phyloP scores from a whole-genome alignment of 2,797 vertebrate genomes.

The Delichon dasypus region DNA sequence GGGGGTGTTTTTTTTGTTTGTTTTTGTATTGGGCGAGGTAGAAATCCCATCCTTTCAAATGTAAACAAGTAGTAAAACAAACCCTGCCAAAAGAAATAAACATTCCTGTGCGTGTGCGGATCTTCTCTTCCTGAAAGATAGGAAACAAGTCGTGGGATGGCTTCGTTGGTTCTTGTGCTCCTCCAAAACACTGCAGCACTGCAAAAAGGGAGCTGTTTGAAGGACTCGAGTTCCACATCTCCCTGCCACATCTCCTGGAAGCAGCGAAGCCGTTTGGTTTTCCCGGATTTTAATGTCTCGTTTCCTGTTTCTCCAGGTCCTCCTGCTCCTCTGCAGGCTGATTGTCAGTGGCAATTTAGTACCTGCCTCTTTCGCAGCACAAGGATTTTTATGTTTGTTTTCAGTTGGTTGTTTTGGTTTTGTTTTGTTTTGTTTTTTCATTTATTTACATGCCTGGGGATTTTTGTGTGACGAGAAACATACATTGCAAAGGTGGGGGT shows the following conservation, averaged over 20 bases:
- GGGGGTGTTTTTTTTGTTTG: neutral
- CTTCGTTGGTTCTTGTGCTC: neutral
- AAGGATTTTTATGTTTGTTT: neutral
- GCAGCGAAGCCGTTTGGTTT: neutral
- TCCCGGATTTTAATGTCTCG: neutral
- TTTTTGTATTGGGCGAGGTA: neutral
- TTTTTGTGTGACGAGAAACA: neutral
- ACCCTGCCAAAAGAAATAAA: neutral
- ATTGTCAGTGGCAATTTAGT: neutral
- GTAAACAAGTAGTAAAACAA: neutral
- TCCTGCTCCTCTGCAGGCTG: neutral
- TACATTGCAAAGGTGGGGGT: neutral
- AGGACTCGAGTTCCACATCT: neutral
- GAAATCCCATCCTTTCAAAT: neutral
- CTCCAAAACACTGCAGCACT: rapidly evolving
- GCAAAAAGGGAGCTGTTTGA: neutral
- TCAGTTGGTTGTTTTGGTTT: neutral
- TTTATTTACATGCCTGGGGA: neutral
- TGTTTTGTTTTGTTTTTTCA: too few species aligned
- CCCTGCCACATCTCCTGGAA: neutral
- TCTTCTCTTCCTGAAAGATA: neutral
- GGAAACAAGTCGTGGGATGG: neutral
- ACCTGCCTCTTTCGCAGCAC: neutral
- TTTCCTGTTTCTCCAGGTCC: neutral
- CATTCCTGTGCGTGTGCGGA: neutral